Evolutionary conservation across 2,113 vertebrate species (phyloP).

Genomic region (Chaetodon auriga): DNA sequence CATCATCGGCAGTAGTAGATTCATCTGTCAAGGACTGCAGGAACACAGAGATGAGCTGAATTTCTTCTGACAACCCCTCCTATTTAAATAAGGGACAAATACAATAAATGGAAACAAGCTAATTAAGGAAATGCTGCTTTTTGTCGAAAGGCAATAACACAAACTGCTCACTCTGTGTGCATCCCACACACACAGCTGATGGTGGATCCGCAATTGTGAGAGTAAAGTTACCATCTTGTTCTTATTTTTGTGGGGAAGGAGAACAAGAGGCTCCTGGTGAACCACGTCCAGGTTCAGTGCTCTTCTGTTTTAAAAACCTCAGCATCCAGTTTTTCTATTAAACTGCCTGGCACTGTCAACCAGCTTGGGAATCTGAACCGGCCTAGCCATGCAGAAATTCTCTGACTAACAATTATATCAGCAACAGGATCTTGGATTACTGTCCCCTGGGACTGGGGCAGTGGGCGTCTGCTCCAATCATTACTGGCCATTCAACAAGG

Average conservation of each 20-base stretch:
- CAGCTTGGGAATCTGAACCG: slow-evolving; percentile 88
- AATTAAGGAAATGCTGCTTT: slow-evolving; percentile 85
- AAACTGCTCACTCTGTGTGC: slow-evolving; percentile 45
- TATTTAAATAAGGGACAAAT: slow-evolving; percentile 88
- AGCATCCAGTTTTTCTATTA: slow-evolving; percentile 90
- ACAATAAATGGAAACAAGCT: slow-evolving; percentile 86
- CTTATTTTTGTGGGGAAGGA: slow-evolving; percentile 69
- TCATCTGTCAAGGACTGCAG: slow-evolving; percentile 87
- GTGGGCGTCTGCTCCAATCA: slow-evolving; percentile 89
- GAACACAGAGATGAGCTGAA: slow-evolving; percentile 88
- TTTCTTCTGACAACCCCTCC: slow-evolving; percentile 89
- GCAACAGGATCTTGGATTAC: slow-evolving; percentile 90
- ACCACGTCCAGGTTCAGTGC: slow-evolving; percentile 84
- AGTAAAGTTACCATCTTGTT: slow-evolving; percentile 70
- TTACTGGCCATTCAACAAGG: slow-evolving; percentile 89
- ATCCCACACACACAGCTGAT: slow-evolving; percentile 44
- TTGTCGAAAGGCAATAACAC: slow-evolving; percentile 57
- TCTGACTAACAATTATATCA: slow-evolving; percentile 92
- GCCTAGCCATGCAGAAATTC: slow-evolving; percentile 88
- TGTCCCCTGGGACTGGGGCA: slow-evolving; percentile 84
- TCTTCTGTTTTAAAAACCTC: slow-evolving; percentile 86
- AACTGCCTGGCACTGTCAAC: slow-evolving; percentile 89
- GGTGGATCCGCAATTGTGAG: slow-evolving; percentile 35
- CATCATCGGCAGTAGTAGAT: slow-evolving; percentile 75
- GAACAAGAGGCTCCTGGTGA: slow-evolving; percentile 83